Percentiles rank a stretch among this genome's conserved stretches.
Conservation (phyloP, 1,140 invertebrate species). For the Scaptomyza montana region DNA sequence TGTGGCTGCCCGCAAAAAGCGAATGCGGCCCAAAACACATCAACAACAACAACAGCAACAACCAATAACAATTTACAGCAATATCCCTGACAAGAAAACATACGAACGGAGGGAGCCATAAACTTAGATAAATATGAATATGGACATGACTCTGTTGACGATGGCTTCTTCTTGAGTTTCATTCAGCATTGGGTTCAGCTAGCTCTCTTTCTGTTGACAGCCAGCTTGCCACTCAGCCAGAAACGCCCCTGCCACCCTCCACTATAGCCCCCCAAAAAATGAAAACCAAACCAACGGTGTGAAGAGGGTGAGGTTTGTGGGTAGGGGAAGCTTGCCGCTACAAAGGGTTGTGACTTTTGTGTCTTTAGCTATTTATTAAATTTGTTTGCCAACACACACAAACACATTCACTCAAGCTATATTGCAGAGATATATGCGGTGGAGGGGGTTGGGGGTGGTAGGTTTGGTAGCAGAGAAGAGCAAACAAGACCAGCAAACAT, state of each 20-base stretch:
- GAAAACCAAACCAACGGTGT: not conserved
- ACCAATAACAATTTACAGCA: conserved; percentile 35
- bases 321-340: conserved; percentile 9
- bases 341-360: conserved; percentile 79
- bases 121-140: conserved; percentile 80
- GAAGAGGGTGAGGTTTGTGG: not conserved
- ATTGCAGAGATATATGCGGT: not conserved
- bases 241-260: not conserved
- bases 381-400: conserved; percentile 68
- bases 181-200: conserved; percentile 9
- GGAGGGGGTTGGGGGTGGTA: not conserved
- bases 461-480: conserved; percentile 10
- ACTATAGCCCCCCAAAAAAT: not conserved
- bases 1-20: conserved; percentile 64
- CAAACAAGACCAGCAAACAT: conserved; percentile 63
- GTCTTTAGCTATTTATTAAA: conserved; percentile 81
- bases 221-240: conserved; percentile 6
- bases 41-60: conserved; percentile 20
- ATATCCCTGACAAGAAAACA: conserved; percentile 48
- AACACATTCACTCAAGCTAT: not conserved
- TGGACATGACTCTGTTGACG: conserved; percentile 30
- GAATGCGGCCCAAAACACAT: conserved; percentile 7
- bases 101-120: conserved; percentile 49
- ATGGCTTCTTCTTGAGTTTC: conserved; percentile 29
- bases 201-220: conserved; percentile 33